These are phyloP conservation scores for Oriolus oriolus DNA, from an alignment of 2,113 vertebrate species.

Conservation along the genomic window DNA sequence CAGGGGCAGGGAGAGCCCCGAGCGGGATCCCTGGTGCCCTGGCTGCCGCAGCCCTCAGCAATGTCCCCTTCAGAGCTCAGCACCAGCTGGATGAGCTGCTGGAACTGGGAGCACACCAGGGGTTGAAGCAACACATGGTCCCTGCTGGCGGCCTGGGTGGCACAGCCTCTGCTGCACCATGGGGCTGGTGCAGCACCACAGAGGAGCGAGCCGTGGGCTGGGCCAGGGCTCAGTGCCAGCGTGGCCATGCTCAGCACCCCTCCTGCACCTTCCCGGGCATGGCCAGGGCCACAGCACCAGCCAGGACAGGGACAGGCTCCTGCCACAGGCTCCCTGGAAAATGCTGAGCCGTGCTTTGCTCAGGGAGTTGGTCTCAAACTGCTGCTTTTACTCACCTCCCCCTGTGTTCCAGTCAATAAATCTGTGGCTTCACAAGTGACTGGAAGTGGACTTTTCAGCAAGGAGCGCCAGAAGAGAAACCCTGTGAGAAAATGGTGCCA, in stretches of 20 bases:
- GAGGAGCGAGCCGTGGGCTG: rapidly evolving
- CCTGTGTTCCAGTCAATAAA: not conserved
- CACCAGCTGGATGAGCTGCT: not conserved
- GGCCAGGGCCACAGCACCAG: not conserved
- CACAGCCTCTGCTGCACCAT: not conserved
- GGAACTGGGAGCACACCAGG: not conserved
- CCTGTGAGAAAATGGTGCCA: not conserved
- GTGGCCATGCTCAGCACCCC: not conserved
- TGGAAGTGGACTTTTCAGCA: not conserved
- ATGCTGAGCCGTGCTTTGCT: not conserved
- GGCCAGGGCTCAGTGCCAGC: not conserved
- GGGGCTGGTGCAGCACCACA: not conserved
- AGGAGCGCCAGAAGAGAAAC: not conserved
- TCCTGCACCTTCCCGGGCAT: rapidly evolving
- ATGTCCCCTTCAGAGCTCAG: not conserved
- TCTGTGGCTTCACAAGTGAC: not conserved
- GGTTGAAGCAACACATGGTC: slow-evolving; percentile 36
- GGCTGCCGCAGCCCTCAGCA: not conserved
- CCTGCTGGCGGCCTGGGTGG: not conserved
- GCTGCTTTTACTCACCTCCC: not conserved
- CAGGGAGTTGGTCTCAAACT: not conserved
- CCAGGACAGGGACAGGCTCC: not conserved
- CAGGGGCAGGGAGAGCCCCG: not conserved
- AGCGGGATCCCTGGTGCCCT: not conserved
- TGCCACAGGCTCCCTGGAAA: not conserved